These are phyloP conservation scores for Drosophila ercepeae DNA, from an alignment of 1,140 invertebrate species.

Conservation along the genomic window DNA sequence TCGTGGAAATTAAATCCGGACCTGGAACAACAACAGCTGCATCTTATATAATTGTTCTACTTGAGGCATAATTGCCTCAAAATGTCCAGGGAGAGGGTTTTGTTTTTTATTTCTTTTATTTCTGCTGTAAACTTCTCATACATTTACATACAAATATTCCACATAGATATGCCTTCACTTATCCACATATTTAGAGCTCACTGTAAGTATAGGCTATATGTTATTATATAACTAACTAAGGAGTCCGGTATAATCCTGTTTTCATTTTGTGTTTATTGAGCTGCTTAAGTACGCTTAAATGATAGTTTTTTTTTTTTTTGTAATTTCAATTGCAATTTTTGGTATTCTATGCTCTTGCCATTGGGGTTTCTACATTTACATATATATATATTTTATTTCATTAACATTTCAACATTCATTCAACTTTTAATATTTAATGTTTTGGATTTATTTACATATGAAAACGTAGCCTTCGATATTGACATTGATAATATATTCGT, in stretches of 20 bases:
- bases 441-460: slow-evolving; percentile 60
- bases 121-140: slow-evolving; percentile 68
- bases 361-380: slow-evolving; percentile 41
- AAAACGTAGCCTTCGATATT: slow-evolving; percentile 14
- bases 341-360: slow-evolving; percentile 7
- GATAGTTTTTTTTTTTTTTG: slow-evolving; percentile 23
- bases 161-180: slow-evolving; percentile 66
- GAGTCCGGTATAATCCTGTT: slow-evolving; percentile 26
- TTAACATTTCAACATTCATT: slow-evolving; percentile 66
- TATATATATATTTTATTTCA: slow-evolving; percentile 51
- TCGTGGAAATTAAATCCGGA: background rate
- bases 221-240: slow-evolving; percentile 51
- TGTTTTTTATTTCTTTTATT: slow-evolving; percentile 46
- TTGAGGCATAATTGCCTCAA: slow-evolving; percentile 51
- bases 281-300: slow-evolving; percentile 57
- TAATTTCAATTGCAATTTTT: slow-evolving; percentile 45
- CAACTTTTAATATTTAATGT: slow-evolving; percentile 44
- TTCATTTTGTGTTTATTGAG: slow-evolving; percentile 39
- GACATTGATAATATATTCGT: slow-evolving; percentile 4
- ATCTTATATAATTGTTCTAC: slow-evolving; percentile 30
- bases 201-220: slow-evolving; percentile 25
- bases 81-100: background rate
- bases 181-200: slow-evolving; percentile 54
- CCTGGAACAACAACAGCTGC: slow-evolving; percentile 2
- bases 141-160: slow-evolving; percentile 75